Base-by-base conservation (phyloP, 2,113 vertebrate genomes). In the Tilapia sparmanii region DNA sequence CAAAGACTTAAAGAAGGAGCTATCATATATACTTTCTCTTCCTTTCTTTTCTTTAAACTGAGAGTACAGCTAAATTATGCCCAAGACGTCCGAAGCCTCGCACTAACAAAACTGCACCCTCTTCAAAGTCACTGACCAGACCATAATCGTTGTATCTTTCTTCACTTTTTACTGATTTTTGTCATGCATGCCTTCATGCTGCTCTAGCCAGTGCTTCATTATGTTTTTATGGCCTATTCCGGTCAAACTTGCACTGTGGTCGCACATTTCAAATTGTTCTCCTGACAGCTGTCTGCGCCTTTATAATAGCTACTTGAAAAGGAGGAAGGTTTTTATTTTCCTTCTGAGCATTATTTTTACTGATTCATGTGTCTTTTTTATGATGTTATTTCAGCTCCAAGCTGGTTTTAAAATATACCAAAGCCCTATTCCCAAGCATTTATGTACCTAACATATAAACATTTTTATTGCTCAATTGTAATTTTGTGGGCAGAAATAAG, bases 381-480 rank as follows among this genome's bases (percentile, higher is more conserved):
- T 90, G 85, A 79, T 92, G 91, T 92, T 93, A 89, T 93, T 94
- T 91, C 88, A 91, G 87, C 87, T 73, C 84, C 10, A 19, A 87
- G 63, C 80, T 24, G 54, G 50, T 78, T 89, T 89, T 84, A 85
- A 95, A 94, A 95, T 95, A 95, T 61, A 73, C 16, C 81, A 82
- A 93, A 91, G 86, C 91, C 81, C 86, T 90, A 85, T 92, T 92
- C 86, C 78, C 87, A 80, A 90, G 84, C 78, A 89, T 90, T 92
- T 91, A 90, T 90, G 87, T 78, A 90, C 90, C 78, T 91, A 92
- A 91, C 90, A 85, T 87, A 92, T 95, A 94, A 95, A 94, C 86
- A 88, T 90, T 94, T 95, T 95, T 96, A 94, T 92, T 88, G 90
- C 81, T 82, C 66, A 8, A 87, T 92, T 95, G 87, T 94, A 91